phyloP scores from a whole-genome alignment of 2,888 invertebrate species.

The Agonopterix alstromeriana region DNA sequence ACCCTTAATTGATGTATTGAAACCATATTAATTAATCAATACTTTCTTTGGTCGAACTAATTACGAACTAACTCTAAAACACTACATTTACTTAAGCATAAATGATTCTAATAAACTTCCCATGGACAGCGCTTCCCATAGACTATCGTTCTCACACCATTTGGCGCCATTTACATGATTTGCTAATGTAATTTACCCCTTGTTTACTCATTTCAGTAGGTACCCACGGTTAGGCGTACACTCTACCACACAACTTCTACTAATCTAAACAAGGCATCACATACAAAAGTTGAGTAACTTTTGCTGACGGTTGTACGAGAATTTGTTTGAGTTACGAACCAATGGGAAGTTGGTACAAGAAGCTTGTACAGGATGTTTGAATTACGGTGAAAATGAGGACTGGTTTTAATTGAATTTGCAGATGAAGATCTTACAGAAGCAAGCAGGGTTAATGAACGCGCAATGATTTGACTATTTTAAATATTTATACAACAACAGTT shows the following conservation, averaged over 20 bases:
- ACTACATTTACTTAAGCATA: too few species aligned
- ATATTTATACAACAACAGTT: too few species aligned
- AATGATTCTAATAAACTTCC: slow-evolving; percentile 13
- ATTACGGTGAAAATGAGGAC: background rate
- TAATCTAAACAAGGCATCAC: background rate
- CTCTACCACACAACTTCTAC: slow-evolving; percentile 8
- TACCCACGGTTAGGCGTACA: slow-evolving; percentile 23
- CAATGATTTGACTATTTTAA: too few species aligned
- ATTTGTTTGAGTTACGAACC: slow-evolving; percentile 1
- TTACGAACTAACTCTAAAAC: too few species aligned
- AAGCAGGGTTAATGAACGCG: background rate
- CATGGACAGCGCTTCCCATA: slow-evolving; percentile 15
- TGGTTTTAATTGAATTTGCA: background rate
- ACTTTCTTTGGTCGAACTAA: too few species aligned
- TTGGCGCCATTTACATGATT: slow-evolving; percentile 30
- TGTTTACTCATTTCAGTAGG: slow-evolving; percentile 17
- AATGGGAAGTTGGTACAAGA: slow-evolving; percentile 1
- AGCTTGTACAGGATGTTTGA: slow-evolving; percentile 20
- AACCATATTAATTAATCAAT: too few species aligned
- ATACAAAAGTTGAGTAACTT: background rate
- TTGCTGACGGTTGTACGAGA: background rate
- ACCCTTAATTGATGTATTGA: too few species aligned
- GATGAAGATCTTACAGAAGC: background rate
- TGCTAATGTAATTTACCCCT: slow-evolving; percentile 45
- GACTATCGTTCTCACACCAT: slow-evolving; percentile 30